phyloP scores from a whole-genome alignment of 2,113 vertebrate species.

The Sterrhoptilus dennistouni region DNA sequence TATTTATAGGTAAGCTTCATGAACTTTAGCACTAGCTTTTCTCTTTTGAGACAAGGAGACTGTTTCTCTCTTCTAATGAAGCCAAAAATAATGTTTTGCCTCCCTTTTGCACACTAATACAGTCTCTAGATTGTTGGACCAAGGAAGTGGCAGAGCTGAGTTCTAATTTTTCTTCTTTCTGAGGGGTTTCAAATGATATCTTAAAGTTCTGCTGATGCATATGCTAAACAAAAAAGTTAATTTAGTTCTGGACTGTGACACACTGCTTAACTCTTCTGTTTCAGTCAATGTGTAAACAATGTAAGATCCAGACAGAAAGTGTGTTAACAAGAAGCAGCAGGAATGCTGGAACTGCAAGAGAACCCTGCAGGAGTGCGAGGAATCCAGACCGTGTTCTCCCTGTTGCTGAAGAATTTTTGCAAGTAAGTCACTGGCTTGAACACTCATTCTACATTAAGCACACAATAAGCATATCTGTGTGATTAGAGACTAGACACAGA shows the following conservation, averaged over 20 bases:
- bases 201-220: neutral
- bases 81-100: neutral
- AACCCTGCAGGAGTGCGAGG: neutral
- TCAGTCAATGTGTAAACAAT: neutral
- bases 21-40: neutral
- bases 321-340: neutral
- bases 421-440: neutral
- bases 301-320: neutral
- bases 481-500: neutral
- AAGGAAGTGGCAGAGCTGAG: neutral
- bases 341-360: neutral
- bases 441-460: neutral
- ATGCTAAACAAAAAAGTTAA: neutral
- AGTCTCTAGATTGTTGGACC: neutral
- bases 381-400: neutral
- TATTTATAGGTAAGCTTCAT: neutral
- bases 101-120: neutral
- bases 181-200: fast-evolving
- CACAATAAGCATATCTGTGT: neutral
- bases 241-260: neutral
- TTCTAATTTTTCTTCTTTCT: neutral
- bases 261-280: neutral
- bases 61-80: neutral
- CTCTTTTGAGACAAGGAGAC: neutral
- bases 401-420: neutral